These are phyloP conservation scores for Drosophila helvetica DNA, from an alignment of 2,888 invertebrate species.

Conservation along the genomic window DNA sequence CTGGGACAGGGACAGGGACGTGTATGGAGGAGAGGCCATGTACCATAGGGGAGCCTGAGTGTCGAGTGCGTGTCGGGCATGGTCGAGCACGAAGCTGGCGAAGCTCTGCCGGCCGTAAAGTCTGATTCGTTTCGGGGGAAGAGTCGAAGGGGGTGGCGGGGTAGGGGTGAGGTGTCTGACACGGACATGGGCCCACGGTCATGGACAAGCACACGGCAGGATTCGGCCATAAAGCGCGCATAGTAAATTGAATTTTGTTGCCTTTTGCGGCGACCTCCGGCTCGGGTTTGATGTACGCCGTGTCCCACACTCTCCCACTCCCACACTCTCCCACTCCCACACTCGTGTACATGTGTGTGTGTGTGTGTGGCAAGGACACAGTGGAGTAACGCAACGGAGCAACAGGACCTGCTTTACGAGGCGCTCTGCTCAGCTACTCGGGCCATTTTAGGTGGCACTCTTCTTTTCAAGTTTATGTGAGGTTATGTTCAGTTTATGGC, in stretches of 20 bases:
- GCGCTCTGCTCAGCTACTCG: conserved; percentile 40
- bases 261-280: conserved; percentile 66
- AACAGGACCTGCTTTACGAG: conserved; percentile 52
- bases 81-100: neutral
- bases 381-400: conserved; percentile 44
- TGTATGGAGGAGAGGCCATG: neutral
- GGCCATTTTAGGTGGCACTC: conserved; percentile 63
- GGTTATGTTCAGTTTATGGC: conserved; percentile 54
- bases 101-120: conserved; percentile 49
- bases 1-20: conserved; percentile 7
- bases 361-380: conserved; percentile 44
- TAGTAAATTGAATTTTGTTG: conserved; percentile 78
- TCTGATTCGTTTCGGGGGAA: conserved; percentile 50
- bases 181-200: conserved; percentile 1
- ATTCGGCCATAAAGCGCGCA: conserved; percentile 74
- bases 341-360: conserved; percentile 7
- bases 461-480: conserved; percentile 53
- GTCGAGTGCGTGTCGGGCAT: conserved; percentile 3
- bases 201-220: conserved; percentile 40
- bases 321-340: too few relatives aligned
- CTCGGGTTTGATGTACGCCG: conserved; percentile 56
- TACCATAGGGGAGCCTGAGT: neutral
- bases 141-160: neutral
- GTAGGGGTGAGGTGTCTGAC: neutral
- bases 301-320: too few relatives aligned